Base-by-base conservation (phyloP, 2,797 vertebrate genomes). In the Cynodonichthys magdalenae region DNA sequence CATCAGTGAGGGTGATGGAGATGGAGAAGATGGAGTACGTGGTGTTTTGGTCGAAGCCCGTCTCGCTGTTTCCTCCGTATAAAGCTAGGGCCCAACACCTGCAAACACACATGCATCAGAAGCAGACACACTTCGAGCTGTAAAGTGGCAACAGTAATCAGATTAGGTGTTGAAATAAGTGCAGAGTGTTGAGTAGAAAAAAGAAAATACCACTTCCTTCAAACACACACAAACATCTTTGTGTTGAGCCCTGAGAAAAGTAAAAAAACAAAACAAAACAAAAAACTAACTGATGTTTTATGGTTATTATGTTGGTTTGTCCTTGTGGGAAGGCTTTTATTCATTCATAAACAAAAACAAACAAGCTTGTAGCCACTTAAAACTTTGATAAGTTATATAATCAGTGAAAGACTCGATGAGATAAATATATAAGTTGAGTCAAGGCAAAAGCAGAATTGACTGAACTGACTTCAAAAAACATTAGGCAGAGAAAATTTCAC, bases 21-120 rank as follows among this genome's bases (percentile, higher is more conserved):
- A 99, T 96, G 80, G 95, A 96, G 89, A 99, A 99, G 80, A 98
- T 95, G 15, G 96, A 98, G 63, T 98, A 98, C 54, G 97, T 99
- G 75, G 94, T 92, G 87, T 99, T 99, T 77, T 99, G 96, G 70
- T 99, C 96, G 86, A 97, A 98, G 45, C 97, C 96, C 0, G 95
- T 96, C 89, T 98, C 96, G 82, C 94, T 96, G 92, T 98, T 99
- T 79, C 97, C 96, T 85, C 97, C 97, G 65, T 95, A 97, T 59
- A 99, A 87, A 63, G 95, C 95, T 83, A 98, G 86, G 27, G 97
- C 97, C 96, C 97, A 98, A 83, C 95, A 99, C 58, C 97, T 98
- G 68, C 59, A 77, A 75, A 69, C 63, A 89, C 18, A 49, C 17
- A n/a, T n/a, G n/a, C n/a, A n/a, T 39, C 42, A 29, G 34, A 41